phyloP scores from a whole-genome alignment of 2,888 invertebrate genomes.

The Euzophera pinguis region DNA sequence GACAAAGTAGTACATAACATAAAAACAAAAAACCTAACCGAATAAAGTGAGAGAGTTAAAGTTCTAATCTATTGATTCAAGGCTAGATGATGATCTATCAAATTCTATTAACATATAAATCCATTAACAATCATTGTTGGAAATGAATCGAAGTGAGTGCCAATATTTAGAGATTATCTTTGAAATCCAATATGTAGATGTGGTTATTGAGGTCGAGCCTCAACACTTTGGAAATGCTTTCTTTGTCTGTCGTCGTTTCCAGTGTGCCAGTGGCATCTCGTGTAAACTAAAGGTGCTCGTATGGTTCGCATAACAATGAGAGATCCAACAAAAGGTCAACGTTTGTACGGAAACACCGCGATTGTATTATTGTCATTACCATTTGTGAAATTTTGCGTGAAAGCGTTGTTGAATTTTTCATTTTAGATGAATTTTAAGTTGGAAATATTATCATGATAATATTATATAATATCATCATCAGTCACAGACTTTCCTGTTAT shows the following conservation, averaged over 20 bases:
- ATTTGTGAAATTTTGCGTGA: constrained; percentile 1
- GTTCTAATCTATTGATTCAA: too few species aligned
- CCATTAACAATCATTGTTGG: too few species aligned
- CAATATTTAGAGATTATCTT: background rate
- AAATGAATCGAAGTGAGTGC: too few species aligned
- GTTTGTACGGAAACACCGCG: constrained; percentile 21
- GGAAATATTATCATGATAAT: too few species aligned
- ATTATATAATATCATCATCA: too few species aligned
- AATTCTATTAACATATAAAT: too few species aligned
- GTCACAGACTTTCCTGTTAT: too few species aligned
- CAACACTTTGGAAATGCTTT: constrained; percentile 20
- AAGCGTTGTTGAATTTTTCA: background rate
- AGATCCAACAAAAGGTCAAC: constrained; percentile 32
- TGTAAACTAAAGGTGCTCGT: constrained; percentile 43
- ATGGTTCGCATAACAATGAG: constrained; percentile 57
- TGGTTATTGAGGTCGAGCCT: background rate
- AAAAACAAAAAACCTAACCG: too few species aligned
- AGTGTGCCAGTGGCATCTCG: constrained; percentile 42
- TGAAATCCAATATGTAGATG: background rate
- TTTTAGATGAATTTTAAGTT: too few species aligned
- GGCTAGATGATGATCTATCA: too few species aligned
- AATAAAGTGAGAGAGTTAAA: too few species aligned
- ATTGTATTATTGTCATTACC: constrained; percentile 23
- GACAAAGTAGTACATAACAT: too few species aligned
- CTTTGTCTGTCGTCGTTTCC: constrained; percentile 34